phyloP scores from a whole-genome alignment of 2,888 invertebrate species.

The Urechis unicinctus region DNA sequence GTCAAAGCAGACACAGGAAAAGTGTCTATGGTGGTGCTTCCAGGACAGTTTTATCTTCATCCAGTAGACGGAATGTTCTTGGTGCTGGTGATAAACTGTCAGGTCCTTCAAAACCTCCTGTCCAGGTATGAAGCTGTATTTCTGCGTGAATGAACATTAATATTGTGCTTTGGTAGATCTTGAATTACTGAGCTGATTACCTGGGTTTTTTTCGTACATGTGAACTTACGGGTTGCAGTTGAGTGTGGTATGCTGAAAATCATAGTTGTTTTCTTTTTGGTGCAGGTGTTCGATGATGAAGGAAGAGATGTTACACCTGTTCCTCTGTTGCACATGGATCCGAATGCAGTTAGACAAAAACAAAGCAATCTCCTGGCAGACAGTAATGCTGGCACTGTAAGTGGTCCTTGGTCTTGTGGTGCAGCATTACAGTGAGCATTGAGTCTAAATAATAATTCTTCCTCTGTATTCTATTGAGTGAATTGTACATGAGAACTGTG shows the following conservation, averaged over 20 bases:
- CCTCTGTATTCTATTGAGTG: not conserved
- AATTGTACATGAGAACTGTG: no score
- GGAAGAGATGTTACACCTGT: slow-evolving; percentile 47
- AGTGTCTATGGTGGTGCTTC: slow-evolving; percentile 25
- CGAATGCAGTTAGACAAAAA: slow-evolving; percentile 32
- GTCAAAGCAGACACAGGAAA: slow-evolving; percentile 8
- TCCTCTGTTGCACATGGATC: slow-evolving; percentile 36
- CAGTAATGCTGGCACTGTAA: slow-evolving; percentile 41
- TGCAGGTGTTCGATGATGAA: slow-evolving; percentile 45
- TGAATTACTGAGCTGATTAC: not conserved
- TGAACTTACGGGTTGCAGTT: no score
- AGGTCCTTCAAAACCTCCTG: not conserved
- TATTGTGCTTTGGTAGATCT: no score
- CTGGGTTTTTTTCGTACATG: not conserved
- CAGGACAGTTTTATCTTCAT: slow-evolving; percentile 35
- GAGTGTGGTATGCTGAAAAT: no score
- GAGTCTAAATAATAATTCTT: not conserved
- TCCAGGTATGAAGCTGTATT: slow-evolving; percentile 2
- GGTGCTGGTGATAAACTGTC: slow-evolving; percentile 5
- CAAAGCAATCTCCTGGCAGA: slow-evolving; percentile 41
- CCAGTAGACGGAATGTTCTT: slow-evolving; percentile 27
- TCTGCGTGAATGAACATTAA: no score
- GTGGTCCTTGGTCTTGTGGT: slow-evolving; percentile 12
- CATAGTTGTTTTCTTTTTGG: no score
- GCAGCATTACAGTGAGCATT: not conserved